Base-by-base conservation (phyloP, 2,113 vertebrate genomes). In the Anolis carolinensis region DNA sequence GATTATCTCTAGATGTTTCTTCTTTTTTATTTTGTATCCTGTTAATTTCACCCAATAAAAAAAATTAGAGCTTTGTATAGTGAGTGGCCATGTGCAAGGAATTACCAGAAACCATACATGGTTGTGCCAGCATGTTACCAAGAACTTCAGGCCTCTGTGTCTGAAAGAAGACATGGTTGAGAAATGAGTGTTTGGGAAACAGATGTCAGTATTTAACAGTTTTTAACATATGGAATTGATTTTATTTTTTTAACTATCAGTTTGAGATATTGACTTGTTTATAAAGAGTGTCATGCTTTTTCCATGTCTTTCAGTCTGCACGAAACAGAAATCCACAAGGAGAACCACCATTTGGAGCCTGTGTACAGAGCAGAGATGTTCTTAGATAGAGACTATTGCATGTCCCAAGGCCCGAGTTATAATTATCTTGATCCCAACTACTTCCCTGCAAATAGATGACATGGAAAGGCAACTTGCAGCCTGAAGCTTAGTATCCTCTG, bases 341-440 rank as follows among this genome's bases (percentile, higher is more conserved):
- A 98, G 44, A 96, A 97, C 92, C 99, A 99, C 95, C 98, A 97
- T 86, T 94, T 99, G 97, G 98, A 99, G 87, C 98, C 99, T 72
- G 95, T 99, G 90, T 98, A 98, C 94, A 97, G 97, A 95, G 92
- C 96, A 79, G 97, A 99, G 91, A 97, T 97, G 85, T 98, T 99
- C 93, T 97, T 99, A 97, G 99, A 99, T 97, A 97, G 98, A 96
- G 99, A 99, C 97, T 99, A 99, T 97, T 98, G 98, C 94, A 96
- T 99, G 97, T 97, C 98, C 6, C 98, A 98, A 94, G 97, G 95
- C 96, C 94, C 97, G 85, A 98, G 97, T 96, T 99, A 99, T 97
- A 99, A 98, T 97, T 99, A 99, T 95, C 97, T 99, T 97, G 99
- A 99, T 96, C 99, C 99, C 89, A 99, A 99, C 97, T 99, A 99